phyloP scores from a whole-genome alignment of 2,888 invertebrate genomes.

The Allygus modestus region DNA sequence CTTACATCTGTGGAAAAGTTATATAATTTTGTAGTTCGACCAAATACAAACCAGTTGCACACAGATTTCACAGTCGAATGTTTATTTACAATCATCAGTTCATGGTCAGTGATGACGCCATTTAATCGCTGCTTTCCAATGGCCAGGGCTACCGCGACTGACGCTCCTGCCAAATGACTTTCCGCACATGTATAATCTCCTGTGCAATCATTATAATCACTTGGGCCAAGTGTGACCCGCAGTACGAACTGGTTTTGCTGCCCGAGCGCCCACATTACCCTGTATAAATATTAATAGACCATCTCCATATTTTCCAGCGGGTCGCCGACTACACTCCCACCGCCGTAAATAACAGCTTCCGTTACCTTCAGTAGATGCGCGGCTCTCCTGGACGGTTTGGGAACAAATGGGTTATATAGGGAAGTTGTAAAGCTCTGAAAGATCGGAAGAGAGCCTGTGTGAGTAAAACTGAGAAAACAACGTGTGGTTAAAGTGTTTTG shows the following conservation, averaged over 20 bases:
- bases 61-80: too few relatives aligned
- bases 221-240: slow-evolving; percentile 23
- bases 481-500: too few relatives aligned
- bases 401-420: background rate
- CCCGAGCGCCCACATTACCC: slow-evolving; percentile 49
- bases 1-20: too few relatives aligned
- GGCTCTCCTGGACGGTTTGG: background rate
- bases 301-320: slow-evolving; percentile 55
- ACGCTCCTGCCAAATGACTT: slow-evolving; percentile 10
- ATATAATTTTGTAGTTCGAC: too few relatives aligned
- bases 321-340: slow-evolving; percentile 51
- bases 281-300: slow-evolving; percentile 60
- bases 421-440: too few relatives aligned
- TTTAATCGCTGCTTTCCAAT: background rate
- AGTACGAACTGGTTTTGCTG: slow-evolving; percentile 5
- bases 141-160: background rate
- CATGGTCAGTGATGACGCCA: too few relatives aligned
- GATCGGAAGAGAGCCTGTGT: too few relatives aligned
- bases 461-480: too few relatives aligned
- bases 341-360: slow-evolving; percentile 47
- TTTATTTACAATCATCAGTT: too few relatives aligned
- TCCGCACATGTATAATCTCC: slow-evolving; percentile 41
- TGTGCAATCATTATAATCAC: slow-evolving; percentile 44
- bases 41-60: too few relatives aligned
- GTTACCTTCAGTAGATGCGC: background rate